Evolutionary conservation across 2,113 vertebrate genomes (phyloP), one percentile per base, ranked within the genome.

Genomic region (Ancistrus triradiatus): DNA sequence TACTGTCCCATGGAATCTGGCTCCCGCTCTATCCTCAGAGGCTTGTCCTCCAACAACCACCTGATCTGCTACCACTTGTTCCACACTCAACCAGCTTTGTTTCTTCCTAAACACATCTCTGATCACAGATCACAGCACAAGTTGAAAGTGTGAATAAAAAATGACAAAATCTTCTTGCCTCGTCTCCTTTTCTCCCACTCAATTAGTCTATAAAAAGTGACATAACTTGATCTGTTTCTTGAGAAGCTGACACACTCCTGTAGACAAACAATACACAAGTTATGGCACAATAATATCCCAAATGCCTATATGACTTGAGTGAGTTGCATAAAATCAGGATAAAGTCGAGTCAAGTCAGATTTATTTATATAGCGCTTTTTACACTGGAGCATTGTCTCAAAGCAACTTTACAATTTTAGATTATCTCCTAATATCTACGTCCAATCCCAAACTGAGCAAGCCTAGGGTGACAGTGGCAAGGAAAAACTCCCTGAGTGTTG

Each of bases 11-110:
- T 51, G 37, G 22, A 14, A 33, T 42, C 48, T 60, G 48, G 4
- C 19, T 35, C n/a, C 21, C 38, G 56, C 46, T 24, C 70, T 72
- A 37, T 68, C 52, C 52, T 63, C 38, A 59, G 31, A 44, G 7
- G 18, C 43, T 24, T 28, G 42, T 38, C 51, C 51, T 9, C 63
- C 51, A 22, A 11, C 14, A 40, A 58, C 42, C 53, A 57, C 63
- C 63, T 66, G 63, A 66, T 44, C 53, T 8, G 25, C 43, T 28
- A 57, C 44, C 42, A 38, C 53, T 57, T 31, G 58, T 66, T 66
- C 63, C 63, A 58, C 44, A 58, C 27, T 28, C 25, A 28, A 52
- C 47, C 37, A 9, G 33, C 7, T 22, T 25, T 31, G 5, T 15
- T 21, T 7, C 13, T 22, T 10, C 22, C 8, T 15, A 6, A 1